phyloP scores from a whole-genome alignment of 2,888 invertebrate species.

The Eupithecia subumbrata region DNA sequence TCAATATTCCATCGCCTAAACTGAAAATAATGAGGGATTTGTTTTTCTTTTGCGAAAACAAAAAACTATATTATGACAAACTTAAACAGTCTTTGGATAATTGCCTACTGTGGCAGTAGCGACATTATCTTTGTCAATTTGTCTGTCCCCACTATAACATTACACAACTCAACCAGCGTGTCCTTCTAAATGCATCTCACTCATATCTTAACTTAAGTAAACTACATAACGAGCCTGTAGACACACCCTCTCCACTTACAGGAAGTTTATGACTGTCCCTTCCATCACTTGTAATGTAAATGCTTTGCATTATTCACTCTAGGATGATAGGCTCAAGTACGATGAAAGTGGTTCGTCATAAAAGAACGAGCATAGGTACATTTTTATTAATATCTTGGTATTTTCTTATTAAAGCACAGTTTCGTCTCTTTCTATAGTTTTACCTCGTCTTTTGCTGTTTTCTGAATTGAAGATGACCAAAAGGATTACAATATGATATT shows the following conservation, averaged over 20 bases:
- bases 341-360: conserved; percentile 14
- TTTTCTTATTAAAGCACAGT: neutral
- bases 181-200: conserved; percentile 1
- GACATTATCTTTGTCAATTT: neutral
- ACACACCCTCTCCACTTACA: conserved; percentile 47
- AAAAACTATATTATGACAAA: neutral
- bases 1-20: too few relatives aligned
- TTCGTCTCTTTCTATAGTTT: neutral
- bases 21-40: neutral
- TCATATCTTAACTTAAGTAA: neutral
- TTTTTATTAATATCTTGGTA: neutral
- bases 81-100: neutral
- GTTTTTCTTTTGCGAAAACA: neutral
- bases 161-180: neutral
- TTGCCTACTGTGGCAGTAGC: neutral
- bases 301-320: conserved; percentile 50
- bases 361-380: conserved; percentile 7
- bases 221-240: conserved; percentile 23
- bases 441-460: neutral
- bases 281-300: conserved; percentile 62
- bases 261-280: conserved; percentile 53
- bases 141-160: neutral
- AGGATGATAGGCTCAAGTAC: conserved; percentile 9
- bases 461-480: neutral
- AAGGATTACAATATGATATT: neutral